phyloP scores from a whole-genome alignment of 2,797 vertebrate genomes.

The Oreochromis grahami region DNA sequence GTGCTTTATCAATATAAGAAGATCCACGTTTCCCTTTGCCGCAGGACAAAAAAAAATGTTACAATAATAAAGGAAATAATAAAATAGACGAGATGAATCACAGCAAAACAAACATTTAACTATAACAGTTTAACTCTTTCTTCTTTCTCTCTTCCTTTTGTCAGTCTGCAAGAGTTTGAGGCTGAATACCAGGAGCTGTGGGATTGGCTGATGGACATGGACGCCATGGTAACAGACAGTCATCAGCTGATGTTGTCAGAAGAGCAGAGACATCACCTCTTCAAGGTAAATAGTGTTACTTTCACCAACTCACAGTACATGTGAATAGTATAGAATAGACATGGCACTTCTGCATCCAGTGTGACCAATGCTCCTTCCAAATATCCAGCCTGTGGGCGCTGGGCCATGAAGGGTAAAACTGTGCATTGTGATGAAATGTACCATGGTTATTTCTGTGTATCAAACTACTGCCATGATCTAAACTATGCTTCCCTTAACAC shows the following conservation, averaged over 20 bases:
- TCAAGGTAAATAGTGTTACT: slow-evolving; percentile 81
- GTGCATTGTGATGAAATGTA: not conserved
- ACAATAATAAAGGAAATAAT: not conserved
- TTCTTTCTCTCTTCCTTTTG: slow-evolving; percentile 30
- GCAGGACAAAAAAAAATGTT: slow-evolving; percentile 2
- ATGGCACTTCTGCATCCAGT: not conserved
- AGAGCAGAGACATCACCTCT: slow-evolving; percentile 94
- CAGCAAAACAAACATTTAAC: not conserved
- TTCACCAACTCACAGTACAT: not conserved
- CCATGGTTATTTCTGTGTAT: not conserved
- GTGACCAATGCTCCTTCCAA: not conserved
- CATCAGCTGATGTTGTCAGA: slow-evolving; percentile 98
- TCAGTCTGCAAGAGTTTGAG: slow-evolving; percentile 94
- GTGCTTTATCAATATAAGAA: slow-evolving; percentile 8
- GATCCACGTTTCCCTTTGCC: not conserved
- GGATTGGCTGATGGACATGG: slow-evolving; percentile 99
- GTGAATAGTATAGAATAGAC: not conserved
- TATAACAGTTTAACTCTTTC: not conserved
- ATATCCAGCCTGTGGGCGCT: not conserved
- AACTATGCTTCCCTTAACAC: not conserved
- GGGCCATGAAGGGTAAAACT: not conserved
- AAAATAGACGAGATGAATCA: not conserved
- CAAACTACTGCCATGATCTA: not conserved
- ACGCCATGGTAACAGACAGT: slow-evolving; percentile 93
- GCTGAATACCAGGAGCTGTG: slow-evolving; percentile 94